Evolutionary conservation across 2,888 invertebrate genomes (phyloP).

Genomic region (Eupithecia tripunctaria): DNA sequence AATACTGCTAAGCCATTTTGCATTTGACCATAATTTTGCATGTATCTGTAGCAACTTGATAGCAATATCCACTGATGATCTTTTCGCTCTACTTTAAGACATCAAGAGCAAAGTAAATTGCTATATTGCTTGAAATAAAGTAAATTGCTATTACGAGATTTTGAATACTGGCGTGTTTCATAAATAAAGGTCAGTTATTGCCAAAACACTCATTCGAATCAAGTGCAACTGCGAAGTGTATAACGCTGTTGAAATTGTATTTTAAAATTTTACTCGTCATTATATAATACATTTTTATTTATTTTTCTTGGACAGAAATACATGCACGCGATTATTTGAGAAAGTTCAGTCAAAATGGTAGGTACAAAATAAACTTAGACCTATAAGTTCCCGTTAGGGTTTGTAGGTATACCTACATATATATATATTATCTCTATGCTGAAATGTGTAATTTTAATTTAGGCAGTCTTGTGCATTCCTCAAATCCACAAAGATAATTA

Average conservation of each 20-base stretch:
- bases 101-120: slow-evolving; percentile 6
- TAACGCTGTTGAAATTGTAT: slow-evolving; percentile 17
- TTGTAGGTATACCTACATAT: too few species aligned
- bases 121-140: slow-evolving; percentile 9
- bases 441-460: too few species aligned
- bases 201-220: slow-evolving; percentile 25
- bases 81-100: slow-evolving; percentile 21
- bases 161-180: slow-evolving; percentile 19
- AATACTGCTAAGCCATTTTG: background rate
- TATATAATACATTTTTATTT: background rate
- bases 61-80: slow-evolving; percentile 7
- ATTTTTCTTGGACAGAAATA: too few species aligned
- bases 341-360: too few species aligned
- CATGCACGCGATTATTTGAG: too few species aligned
- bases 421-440: too few species aligned
- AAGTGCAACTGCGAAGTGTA: slow-evolving; percentile 20
- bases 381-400: too few species aligned
- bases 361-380: too few species aligned
- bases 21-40: background rate
- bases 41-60: slow-evolving; percentile 4
- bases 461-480: too few species aligned
- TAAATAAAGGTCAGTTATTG: slow-evolving; percentile 33
- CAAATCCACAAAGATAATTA: too few species aligned
- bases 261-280: slow-evolving; percentile 19
- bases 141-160: slow-evolving; percentile 15